Conservation (phyloP, 2,888 invertebrate species). For the Masnerella sp. region DNA sequence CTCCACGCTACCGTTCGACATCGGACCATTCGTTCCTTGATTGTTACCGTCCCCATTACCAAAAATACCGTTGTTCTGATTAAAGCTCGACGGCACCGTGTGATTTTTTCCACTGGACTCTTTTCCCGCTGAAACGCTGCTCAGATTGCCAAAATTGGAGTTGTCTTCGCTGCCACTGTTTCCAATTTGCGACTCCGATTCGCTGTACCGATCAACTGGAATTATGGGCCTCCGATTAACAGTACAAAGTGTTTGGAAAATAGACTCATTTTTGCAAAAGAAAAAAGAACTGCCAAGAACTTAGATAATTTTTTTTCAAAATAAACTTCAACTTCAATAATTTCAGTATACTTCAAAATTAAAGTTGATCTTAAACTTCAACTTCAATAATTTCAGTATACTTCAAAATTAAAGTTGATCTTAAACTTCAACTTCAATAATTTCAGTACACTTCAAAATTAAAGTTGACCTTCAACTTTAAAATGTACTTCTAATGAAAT, state of each 20-base stretch:
- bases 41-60: conserved; percentile 68
- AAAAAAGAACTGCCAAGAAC: too few species aligned
- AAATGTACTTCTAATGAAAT: too few species aligned
- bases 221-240: conserved; percentile 69
- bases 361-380: too few species aligned
- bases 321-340: too few species aligned
- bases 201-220: conserved; percentile 90
- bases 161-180: conserved; percentile 80
- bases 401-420: too few species aligned
- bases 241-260: conserved; percentile 54
- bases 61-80: conserved; percentile 74
- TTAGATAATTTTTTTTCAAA: too few species aligned
- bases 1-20: conserved; percentile 80
- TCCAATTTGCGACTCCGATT: conserved; percentile 89
- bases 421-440: too few species aligned
- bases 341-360: too few species aligned
- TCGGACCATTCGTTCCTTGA: conserved; percentile 73
- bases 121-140: conserved; percentile 72
- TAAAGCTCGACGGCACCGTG: conserved; percentile 71
- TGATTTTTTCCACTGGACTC: conserved; percentile 75
- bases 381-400: too few species aligned
- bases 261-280: too few species aligned
- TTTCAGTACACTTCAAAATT: too few species aligned
- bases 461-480: too few species aligned
- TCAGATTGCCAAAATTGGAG: conserved; percentile 75